Evolutionary conservation across 2,888 invertebrate genomes (phyloP), one percentile per base, ranked within the genome.

Genomic region (Cyrtodaria siliqua): DNA sequence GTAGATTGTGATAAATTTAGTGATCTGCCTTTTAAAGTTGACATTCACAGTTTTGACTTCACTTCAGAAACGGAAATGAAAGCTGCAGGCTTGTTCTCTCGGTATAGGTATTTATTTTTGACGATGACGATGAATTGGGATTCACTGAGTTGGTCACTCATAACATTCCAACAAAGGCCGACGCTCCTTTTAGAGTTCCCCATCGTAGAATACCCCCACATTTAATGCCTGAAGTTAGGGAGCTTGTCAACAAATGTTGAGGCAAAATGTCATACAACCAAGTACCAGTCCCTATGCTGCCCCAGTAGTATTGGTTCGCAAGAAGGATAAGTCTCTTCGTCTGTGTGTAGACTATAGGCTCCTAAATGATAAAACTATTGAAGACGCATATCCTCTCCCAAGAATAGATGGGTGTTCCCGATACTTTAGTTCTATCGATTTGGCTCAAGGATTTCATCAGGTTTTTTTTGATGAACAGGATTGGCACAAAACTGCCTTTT

Each of bases 241-340:
- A 63, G 1, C 72, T n/a, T n/a, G n/a, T n/a, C n/a, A n/a, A n/a
- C n/a, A n/a, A n/a, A n/a, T n/a, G n/a, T n/a, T n/a, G 20, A 16
- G 56, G 4, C 64, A 81, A 50, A 60, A 59, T n/a, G 60, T 83
- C 16, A 79, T 78, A 23, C 50, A 61, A 40, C 49, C 56, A 23
- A 74, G 73, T 56, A 53, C 9, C 2, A 69, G 66, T 55, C 72
- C 71, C 18, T 83, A 78, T 53, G 70, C 69, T 24, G 50, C 70
- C 20, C 70, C 69, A 18, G 64, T 83, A 24, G 75, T 81, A 23
- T n/a, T 83, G 12, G 80, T 75, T 1, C 23, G 71, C 20, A 80
- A 83, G 49, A 77, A 74, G 18, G 56, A 61, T 33, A 57, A 60
- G 0, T 38, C 23, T 2, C 16, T 77, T 18, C 55, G 82, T n/a